Evolutionary conservation across 2,797 vertebrate species (phyloP), one percentile per base, ranked within the genome.

Genomic region (Loriculus beryllinus): DNA sequence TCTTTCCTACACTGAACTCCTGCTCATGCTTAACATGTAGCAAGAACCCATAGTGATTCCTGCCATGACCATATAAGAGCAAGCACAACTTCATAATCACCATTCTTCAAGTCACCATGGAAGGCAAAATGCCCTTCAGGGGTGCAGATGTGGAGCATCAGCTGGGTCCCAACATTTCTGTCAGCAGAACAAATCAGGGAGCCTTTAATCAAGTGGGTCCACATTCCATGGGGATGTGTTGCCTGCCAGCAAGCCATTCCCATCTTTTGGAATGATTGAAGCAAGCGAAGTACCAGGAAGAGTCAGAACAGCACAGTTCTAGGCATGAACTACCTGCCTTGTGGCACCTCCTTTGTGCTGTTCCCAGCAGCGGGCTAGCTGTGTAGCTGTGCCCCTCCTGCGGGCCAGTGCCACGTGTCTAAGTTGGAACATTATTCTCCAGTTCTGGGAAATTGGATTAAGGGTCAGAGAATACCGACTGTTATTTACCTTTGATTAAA

Each of bases 401-500:
- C 49, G 70, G 92, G 71, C 87, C 47, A 89, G 62, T 2, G 19
- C 68, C 84, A 92, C 3, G 5, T 26, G 28, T 88, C 84, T 85
- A 75, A 71, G 23, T 62, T 82, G 78, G 82, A 97, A 94, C n/a
- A 84, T 82, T 72, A 56, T 95, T 95, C 92, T 95, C 82, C 82
- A 79, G 62, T 92, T 93, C 96, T 94, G 75, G 54, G 64, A 96
- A 95, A 97, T 69, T 96, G 95, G 95, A 96, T 97, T 96, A 96
- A 92, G 90, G 90, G 76, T 89, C 90, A 96, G 90, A 96, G 78
- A 93, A 97, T 83, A 89, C 85, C 12, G 57, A 92, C 91, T 95
- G 88, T 96, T 96, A 96, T 95, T 97, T 96, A 93, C 93, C 95
- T 96, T 95, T 97, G 93, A 97, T 95, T 97, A 97, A 97, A 96